Base-by-base conservation (phyloP, 2,888 invertebrate species). In the Drosophila cognata region DNA sequence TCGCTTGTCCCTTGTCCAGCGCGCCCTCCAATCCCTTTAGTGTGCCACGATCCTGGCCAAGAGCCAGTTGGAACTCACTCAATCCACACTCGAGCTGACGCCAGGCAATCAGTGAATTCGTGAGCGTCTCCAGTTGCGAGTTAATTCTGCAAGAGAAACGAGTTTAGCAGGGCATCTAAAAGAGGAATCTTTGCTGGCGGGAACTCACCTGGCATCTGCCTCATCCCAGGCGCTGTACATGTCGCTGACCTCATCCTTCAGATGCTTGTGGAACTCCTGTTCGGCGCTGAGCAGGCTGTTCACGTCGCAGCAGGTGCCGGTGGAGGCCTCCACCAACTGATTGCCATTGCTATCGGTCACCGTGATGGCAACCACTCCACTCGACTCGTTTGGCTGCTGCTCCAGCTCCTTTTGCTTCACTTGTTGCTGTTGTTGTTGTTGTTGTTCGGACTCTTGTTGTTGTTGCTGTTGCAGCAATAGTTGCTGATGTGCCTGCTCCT, bases 51-150 rank as follows among this genome's bases (percentile, higher is more conserved):
- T 97, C 97, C 78, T 96, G 96, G 36, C 95, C 95, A 59, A 97
- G 93, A 35, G 96, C 97, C 59, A 95, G 95, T 89, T 96, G 96
- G 74, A 97, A 94, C 91, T 97, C 97, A 21, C 95, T 95, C 64
- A 97, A 94, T 13, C 97, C 96, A 70, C 94, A 94, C 91, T 96
- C 96, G 93, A 97, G 95, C 91, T 97, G 96, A 64, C 95, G 95
- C 96, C 96, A 96, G 36, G 95, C 95, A 80, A 95, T 94, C 56
- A 96, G 94, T 16, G 96, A 95, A 81, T 95, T 95, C 90, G 96
- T 96, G 68, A 97, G 93, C 77, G 95, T 95, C 81, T 95, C 94
- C 88, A 97, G 94, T 91, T 96, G 96, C 82, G 95, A 95, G 82
- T 95, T 95, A 68, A 96, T 95, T 90, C 97, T 97, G 93, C 16